Base-by-base conservation (phyloP, 1,140 invertebrate genomes). In the Achroia grisella region DNA sequence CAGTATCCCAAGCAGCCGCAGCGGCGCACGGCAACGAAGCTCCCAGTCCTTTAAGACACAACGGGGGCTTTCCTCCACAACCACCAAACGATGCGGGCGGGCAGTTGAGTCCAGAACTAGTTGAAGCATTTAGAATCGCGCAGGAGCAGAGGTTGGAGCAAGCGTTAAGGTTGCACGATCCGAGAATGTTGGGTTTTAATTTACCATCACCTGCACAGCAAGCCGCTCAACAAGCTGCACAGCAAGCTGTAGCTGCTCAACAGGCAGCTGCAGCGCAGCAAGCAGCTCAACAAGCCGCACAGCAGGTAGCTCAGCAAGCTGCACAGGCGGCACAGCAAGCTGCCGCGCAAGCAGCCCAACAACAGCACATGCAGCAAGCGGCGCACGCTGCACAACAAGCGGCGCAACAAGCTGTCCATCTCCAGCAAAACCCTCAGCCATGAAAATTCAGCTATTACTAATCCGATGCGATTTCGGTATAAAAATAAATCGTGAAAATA, bases 121-220 rank as follows among this genome's bases (percentile, higher is more conserved):
- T 88, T 1, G 93, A 95, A 71, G 93, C 92, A 6, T 86, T 94
- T 40, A 87, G 93, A 66, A 87, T 94, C 36, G 85, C 85, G 9
- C 93, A 94, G 62, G 93, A 94, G 63, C 93, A 94, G 60, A 87
- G 93, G 63, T 73, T 95, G 62, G 93, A 94, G 64, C 94, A 95
- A 58, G 93, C 94, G 6, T 71, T 95, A 49, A 89, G 94, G 56
- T 88, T 95, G 56, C 93, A 94, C 70, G 81, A 87, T 50, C 86
- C 86, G 0, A 74, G 86, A 39, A 87, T 87, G 82, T 44, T 87
- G 17, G 86, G 84, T 0, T 87, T 87, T 41, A 86, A 85, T 57
- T 39, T 87, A 37, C 75, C 83, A 4, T 86, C 85, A 4, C 83
- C 83, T 8, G 64, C 52, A 8, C 66, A 66, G 31, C 66, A 73